Percentiles rank a stretch among this genome's conserved stretches.
Conservation (phyloP, 2,797 vertebrate species). For the Lithobates pipiens region DNA sequence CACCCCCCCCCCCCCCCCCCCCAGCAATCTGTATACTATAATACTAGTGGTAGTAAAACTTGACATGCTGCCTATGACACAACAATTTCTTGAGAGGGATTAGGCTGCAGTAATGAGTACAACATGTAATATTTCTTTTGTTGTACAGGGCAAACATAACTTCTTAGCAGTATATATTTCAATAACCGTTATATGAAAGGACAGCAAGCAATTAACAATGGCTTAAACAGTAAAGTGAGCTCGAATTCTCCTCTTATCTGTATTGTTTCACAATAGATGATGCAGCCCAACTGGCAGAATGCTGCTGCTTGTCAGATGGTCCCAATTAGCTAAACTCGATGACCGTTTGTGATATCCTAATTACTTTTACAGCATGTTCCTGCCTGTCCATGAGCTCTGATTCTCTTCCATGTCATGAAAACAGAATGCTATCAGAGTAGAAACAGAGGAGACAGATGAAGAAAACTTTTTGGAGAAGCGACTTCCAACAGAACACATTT, state of each 20-base stretch:
- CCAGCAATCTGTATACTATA: not conserved
- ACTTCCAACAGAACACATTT: not conserved
- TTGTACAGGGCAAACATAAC: conserved; percentile 8
- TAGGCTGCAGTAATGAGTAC: conserved; percentile 22
- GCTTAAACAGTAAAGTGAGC: not conserved
- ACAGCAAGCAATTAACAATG: conserved; percentile 33
- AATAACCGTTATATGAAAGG: conserved; percentile 16
- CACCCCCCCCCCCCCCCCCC: too few species aligned
- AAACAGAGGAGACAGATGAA: conserved; percentile 3
- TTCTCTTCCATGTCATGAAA: not conserved
- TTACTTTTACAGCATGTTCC: conserved; percentile 26
- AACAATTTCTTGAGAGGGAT: not conserved
- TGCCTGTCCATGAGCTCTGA: not conserved
- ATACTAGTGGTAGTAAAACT: not conserved
- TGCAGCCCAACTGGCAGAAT: not conserved
- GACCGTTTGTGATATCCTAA: conserved; percentile 30
- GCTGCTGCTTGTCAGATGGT: conserved; percentile 25
- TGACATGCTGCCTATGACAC: not conserved
- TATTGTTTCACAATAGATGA: not conserved
- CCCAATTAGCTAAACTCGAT: conserved; percentile 23
- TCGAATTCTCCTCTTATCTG: conserved; percentile 24
- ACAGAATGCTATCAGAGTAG: not conserved
- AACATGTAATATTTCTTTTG: conserved; percentile 14
- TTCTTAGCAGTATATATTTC: conserved; percentile 18
- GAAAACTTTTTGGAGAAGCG: not conserved